These are phyloP conservation scores for Drosophila gunungcola DNA, from an alignment of 1,140 invertebrate genomes.

Conservation along the genomic window DNA sequence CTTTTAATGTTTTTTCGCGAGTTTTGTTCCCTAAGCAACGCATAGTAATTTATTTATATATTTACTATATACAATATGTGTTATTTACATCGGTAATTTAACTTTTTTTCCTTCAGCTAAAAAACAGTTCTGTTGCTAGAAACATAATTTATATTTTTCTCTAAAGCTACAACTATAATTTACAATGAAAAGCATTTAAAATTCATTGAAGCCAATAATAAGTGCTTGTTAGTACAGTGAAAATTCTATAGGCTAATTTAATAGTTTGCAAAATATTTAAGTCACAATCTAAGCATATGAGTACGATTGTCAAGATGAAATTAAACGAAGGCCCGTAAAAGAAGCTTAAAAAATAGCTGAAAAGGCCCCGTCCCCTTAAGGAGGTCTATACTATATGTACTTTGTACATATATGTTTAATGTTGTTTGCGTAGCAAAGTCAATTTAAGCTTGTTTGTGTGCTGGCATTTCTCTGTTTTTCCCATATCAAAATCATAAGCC, in stretches of 20 bases:
- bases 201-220: background rate
- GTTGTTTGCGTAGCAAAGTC: slow-evolving; percentile 37
- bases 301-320: background rate
- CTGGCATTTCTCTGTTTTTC: slow-evolving; percentile 29
- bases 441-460: slow-evolving; percentile 57
- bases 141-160: background rate
- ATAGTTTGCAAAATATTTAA: background rate
- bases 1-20: background rate
- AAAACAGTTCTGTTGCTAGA: too few relatives aligned
- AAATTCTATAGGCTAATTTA: background rate
- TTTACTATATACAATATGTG: too few relatives aligned
- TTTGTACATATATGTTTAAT: slow-evolving; percentile 26
- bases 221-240: background rate
- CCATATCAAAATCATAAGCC: slow-evolving; percentile 57
- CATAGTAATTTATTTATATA: too few relatives aligned
- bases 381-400: slow-evolving; percentile 5
- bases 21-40: background rate
- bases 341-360: slow-evolving; percentile 14
- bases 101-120: too few relatives aligned
- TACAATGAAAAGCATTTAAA: background rate
- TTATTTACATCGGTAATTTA: too few relatives aligned
- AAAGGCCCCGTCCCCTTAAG: background rate
- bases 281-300: background rate
- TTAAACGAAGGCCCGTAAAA: slow-evolving; percentile 7
- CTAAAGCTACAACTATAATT: background rate